phyloP scores from a whole-genome alignment of 2,888 invertebrate species.

The Resseliella maxima region DNA sequence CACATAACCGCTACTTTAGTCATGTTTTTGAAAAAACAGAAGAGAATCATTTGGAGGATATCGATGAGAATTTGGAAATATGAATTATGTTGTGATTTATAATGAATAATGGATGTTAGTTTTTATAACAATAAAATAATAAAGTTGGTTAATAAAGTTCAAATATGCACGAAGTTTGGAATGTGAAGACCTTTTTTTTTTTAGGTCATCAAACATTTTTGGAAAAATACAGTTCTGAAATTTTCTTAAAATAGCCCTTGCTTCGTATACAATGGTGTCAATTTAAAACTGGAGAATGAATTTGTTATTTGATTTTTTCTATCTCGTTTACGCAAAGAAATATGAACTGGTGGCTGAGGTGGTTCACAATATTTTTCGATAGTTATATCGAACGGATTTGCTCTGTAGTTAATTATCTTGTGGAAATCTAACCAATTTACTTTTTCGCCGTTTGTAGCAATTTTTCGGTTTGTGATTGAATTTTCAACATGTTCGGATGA shows the following conservation, averaged over 20 bases:
- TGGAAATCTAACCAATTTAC: background rate
- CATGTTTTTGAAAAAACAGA: background rate
- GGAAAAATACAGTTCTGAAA: no score
- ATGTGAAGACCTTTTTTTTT: no score
- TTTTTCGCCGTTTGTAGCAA: background rate
- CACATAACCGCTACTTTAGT: background rate
- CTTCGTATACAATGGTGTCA: background rate
- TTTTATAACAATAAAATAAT: no score
- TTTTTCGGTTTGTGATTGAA: background rate
- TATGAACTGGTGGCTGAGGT: background rate
- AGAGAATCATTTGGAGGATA: no score
- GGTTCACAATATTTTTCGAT: background rate
- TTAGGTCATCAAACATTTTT: no score
- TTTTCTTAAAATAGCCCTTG: no score
- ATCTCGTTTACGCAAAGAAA: constrained; percentile 1
- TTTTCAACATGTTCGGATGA: background rate
- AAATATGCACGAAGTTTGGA: no score
- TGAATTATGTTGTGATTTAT: no score
- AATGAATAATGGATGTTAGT: no score
- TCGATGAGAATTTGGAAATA: no score
- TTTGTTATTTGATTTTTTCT: background rate
- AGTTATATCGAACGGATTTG: background rate
- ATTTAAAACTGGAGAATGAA: background rate
- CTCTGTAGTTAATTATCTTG: background rate
- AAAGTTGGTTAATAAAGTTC: no score